These are phyloP conservation scores for Brachyptera risi DNA, from an alignment of 2,888 invertebrate species.

Conservation along the genomic window DNA sequence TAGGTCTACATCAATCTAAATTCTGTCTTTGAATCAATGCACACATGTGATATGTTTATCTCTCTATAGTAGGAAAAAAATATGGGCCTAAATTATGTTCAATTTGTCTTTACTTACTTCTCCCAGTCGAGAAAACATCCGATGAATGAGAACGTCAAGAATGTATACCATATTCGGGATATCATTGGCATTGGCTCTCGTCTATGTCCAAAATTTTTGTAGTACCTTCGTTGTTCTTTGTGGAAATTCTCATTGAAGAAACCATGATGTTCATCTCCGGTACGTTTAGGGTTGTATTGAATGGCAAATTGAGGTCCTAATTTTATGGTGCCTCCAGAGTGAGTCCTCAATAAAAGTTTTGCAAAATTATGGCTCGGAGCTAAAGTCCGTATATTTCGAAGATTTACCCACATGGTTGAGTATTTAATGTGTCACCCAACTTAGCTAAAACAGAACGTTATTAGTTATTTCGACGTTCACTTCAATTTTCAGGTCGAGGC, in stretches of 20 bases:
- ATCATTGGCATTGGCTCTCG: constrained; percentile 43
- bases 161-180: constrained; percentile 46
- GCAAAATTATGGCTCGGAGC: background rate
- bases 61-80: no score
- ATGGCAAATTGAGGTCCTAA: background rate
- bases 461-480: no score
- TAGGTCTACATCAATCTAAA: no score
- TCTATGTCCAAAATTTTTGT: constrained; percentile 56
- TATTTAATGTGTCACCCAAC: no score
- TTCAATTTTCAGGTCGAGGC: no score
- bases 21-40: background rate
- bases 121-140: constrained; percentile 45
- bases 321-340: background rate
- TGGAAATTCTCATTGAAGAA: background rate
- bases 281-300: background rate
- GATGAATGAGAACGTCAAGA: constrained; percentile 44
- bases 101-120: constrained; percentile 44
- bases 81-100: background rate
- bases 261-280: background rate
- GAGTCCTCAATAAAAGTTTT: background rate
- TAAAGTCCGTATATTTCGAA: background rate
- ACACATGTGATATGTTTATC: background rate
- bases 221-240: constrained; percentile 31
- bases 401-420: no score
- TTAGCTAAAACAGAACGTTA: no score